These are phyloP conservation scores for Cliona cf. orientalis DNA, from an alignment of 37 sponge, comb jelly and placozoan species.

Conservation along the genomic window DNA sequence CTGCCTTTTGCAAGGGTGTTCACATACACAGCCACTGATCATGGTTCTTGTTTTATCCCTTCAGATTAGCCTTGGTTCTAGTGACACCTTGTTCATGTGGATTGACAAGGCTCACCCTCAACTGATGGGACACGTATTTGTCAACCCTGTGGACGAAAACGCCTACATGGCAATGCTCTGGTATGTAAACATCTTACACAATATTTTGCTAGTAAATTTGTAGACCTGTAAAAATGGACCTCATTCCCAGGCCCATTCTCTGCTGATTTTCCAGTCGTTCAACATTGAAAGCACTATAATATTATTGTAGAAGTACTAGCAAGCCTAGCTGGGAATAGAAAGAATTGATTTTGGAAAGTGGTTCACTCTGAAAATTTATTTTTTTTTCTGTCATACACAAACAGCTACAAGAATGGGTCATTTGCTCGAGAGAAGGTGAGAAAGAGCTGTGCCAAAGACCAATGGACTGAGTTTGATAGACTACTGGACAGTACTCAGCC, in stretches of 20 bases:
- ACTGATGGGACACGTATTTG: slow-evolving; percentile 91
- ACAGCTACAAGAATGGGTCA: slow-evolving; percentile 93
- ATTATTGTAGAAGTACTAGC: too few species aligned
- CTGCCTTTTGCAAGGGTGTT: too few species aligned
- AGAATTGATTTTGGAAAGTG: too few species aligned
- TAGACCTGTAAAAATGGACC: neutral
- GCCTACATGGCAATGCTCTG: slow-evolving; percentile 93
- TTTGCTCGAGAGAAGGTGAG: slow-evolving; percentile 72
- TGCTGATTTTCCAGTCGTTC: too few species aligned
- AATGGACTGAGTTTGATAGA: slow-evolving; percentile 83
- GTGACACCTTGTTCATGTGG: slow-evolving; percentile 95
- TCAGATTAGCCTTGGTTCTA: slow-evolving; percentile 89
- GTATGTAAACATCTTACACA: slow-evolving; percentile 25
- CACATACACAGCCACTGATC: too few species aligned
- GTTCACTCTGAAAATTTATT: neutral
- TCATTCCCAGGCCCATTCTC: too few species aligned
- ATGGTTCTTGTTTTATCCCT: too few species aligned
- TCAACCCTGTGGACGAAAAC: slow-evolving; percentile 82
- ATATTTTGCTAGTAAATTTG: neutral
- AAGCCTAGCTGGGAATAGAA: too few species aligned
- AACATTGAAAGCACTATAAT: too few species aligned
- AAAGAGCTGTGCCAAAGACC: slow-evolving; percentile 44
- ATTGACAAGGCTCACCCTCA: slow-evolving; percentile 79
- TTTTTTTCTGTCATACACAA: neutral
- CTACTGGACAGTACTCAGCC: slow-evolving; percentile 71